These are phyloP conservation scores for Prionailurus viverrinus DNA, from an alignment of 2,113 vertebrate genomes.

Conservation along the genomic window DNA sequence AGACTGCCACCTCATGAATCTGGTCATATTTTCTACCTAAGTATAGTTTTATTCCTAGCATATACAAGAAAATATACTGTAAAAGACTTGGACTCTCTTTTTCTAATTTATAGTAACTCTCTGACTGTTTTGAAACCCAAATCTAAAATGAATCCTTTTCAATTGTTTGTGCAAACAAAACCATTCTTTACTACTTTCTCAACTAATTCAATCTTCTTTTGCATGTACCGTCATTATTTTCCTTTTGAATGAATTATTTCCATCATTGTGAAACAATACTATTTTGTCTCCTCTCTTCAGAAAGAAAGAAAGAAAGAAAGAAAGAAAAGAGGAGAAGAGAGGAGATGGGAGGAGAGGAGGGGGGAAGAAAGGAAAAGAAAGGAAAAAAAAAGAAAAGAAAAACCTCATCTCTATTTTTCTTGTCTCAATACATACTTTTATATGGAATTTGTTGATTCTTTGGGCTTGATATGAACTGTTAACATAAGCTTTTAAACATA, in stretches of 20 bases:
- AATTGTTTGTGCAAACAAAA: not conserved
- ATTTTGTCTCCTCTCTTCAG: not conserved
- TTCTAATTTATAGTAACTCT: not conserved
- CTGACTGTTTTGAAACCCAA: not conserved
- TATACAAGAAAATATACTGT: not conserved
- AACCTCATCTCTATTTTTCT: not conserved
- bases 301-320: too few relatives aligned
- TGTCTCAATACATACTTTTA: not conserved
- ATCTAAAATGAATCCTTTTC: not conserved
- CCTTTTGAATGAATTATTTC: not conserved
- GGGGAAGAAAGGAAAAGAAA: not conserved
- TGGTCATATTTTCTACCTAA: not conserved
- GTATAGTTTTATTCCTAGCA: not conserved
- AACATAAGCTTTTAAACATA: not conserved
- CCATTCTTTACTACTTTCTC: not conserved
- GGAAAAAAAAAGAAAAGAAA: not conserved
- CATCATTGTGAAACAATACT: not conserved
- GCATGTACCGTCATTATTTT: not conserved
- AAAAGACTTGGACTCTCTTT: not conserved
- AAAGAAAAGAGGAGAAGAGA: not conserved
- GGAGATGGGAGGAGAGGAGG: fast-evolving
- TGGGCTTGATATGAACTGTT: not conserved
- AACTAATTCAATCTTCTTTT: not conserved
- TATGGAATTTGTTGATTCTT: not conserved
- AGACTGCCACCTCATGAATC: not conserved